Conservation (phyloP, 1,140 invertebrate genomes). For the Nymphalis io region DNA sequence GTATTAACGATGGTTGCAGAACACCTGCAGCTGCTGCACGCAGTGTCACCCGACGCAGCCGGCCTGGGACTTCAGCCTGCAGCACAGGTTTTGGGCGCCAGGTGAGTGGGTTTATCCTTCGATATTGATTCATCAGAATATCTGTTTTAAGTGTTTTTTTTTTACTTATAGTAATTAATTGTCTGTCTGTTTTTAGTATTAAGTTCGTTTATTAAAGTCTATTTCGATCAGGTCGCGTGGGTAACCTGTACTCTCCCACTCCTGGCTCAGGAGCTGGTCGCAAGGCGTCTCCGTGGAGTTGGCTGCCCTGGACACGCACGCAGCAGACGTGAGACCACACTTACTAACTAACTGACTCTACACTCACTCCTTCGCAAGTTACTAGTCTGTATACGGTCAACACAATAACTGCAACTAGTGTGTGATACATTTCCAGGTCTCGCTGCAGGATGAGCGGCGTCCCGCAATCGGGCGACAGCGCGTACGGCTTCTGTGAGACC, state of each 20-base stretch:
- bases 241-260: conserved; percentile 91
- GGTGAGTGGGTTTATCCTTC: conserved; percentile 45
- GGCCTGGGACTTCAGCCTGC: conserved; percentile 75
- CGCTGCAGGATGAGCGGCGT: conserved; percentile 69
- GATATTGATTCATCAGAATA: too few relatives aligned
- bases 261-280: conserved; percentile 80
- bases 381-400: too few relatives aligned
- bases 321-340: conserved; percentile 70
- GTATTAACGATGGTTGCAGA: conserved; percentile 51
- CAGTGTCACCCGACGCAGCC: conserved; percentile 84
- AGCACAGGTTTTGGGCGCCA: conserved; percentile 78
- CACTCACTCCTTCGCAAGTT: too few relatives aligned
- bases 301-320: conserved; percentile 76
- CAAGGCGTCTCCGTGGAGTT: conserved; percentile 76
- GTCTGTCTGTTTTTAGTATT: not conserved
- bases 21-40: conserved; percentile 86
- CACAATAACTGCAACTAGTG: not conserved
- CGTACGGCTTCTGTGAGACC: conserved; percentile 76
- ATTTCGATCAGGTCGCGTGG: conserved; percentile 80
- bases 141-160: too few relatives aligned
- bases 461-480: conserved; percentile 75
- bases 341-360: too few relatives aligned
- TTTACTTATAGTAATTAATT: not conserved
- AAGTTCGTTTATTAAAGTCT: not conserved
- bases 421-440: conserved; percentile 50